phyloP scores from a whole-genome alignment of 2,797 vertebrate genomes.

The Pseudochirops cupreus region DNA sequence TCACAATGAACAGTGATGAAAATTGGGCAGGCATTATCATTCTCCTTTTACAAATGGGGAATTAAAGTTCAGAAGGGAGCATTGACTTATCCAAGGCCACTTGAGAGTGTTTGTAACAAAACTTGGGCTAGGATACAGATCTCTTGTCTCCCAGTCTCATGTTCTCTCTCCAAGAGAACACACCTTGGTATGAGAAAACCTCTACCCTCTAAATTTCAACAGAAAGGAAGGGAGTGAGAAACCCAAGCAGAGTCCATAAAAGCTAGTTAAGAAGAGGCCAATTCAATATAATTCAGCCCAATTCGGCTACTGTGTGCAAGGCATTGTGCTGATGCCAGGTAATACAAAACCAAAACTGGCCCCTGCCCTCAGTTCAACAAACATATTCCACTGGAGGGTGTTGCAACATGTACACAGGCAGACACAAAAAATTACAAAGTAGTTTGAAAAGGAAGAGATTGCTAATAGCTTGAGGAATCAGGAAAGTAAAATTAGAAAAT shows the following conservation, averaged over 20 bases:
- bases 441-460: no score
- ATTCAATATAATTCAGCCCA: no score
- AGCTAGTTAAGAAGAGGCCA: no score
- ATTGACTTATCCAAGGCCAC: neutral
- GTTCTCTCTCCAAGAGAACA: neutral
- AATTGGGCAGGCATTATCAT: neutral
- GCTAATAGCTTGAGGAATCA: no score
- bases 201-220: neutral
- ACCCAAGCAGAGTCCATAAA: no score
- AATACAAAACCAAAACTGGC: no score
- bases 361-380: no score
- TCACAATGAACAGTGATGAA: neutral
- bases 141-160: neutral
- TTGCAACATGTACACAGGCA: no score
- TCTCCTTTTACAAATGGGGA: neutral
- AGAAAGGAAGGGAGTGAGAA: neutral
- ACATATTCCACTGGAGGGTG: no score
- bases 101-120: neutral
- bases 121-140: neutral
- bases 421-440: no score
- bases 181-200: neutral
- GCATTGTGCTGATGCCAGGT: no score
- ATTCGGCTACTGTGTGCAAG: no score
- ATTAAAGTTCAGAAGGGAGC: neutral
- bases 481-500: neutral